Evolutionary conservation across 2,888 invertebrate genomes (phyloP).

Genomic region (Frankliniella fusca): DNA sequence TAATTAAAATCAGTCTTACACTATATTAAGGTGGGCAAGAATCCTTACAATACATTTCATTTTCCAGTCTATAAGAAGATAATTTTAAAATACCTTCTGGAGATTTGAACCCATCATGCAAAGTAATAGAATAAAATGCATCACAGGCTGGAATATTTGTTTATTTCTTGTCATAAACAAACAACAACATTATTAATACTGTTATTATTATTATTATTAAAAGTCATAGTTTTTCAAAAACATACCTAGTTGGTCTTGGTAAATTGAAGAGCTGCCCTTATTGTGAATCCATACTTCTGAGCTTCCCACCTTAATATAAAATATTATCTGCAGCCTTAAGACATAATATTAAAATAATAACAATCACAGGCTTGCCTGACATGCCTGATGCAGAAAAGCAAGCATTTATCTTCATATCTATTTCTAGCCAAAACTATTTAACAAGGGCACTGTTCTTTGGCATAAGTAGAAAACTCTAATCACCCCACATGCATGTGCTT

Average conservation of each 20-base stretch:
- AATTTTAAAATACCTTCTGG: not conserved
- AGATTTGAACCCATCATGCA: not conserved
- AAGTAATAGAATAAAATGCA: not conserved
- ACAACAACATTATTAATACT: not conserved
- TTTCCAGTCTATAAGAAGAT: not conserved
- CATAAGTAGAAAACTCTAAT: not conserved
- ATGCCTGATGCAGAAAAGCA: not conserved
- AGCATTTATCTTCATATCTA: not conserved
- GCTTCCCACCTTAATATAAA: not conserved
- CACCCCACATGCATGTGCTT: not conserved
- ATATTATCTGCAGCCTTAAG: not conserved
- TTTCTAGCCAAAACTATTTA: not conserved
- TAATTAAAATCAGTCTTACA: not conserved
- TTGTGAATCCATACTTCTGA: not conserved
- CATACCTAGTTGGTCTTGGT: not conserved
- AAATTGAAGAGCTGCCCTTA: not conserved
- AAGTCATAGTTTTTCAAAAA: not conserved
- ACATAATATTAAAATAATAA: not conserved
- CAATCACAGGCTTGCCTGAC: constrained; percentile 6
- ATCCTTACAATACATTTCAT: not conserved
- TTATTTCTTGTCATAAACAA: not conserved
- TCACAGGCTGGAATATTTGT: not conserved
- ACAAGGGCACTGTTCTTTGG: not conserved
- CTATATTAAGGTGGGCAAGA: not conserved
- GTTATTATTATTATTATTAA: not conserved